phyloP scores from a whole-genome alignment of 2,797 vertebrate species.

The Pipistrellus pygmaeus region DNA sequence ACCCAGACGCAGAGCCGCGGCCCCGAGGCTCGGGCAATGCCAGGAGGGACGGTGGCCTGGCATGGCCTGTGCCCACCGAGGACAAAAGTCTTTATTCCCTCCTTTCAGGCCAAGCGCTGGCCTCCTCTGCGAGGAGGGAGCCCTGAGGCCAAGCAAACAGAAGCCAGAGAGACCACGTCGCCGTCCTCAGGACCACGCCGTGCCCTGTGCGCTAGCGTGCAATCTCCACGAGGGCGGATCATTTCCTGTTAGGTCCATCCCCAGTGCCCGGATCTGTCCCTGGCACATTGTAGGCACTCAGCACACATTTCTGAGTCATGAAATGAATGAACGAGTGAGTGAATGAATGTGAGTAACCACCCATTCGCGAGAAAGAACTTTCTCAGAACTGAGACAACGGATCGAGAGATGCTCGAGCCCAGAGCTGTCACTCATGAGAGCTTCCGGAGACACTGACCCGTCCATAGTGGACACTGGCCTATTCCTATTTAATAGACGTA shows the following conservation, averaged over 20 bases:
- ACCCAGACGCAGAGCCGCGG: neutral
- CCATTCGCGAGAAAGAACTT: neutral
- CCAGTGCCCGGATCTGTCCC: neutral
- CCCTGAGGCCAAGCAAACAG: neutral
- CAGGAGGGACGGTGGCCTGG: neutral
- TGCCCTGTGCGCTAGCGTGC: neutral
- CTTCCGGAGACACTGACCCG: neutral
- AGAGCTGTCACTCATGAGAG: neutral
- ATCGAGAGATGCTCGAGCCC: neutral
- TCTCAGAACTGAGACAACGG: neutral
- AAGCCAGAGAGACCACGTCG: neutral
- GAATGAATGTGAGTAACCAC: neutral
- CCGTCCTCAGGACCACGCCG: neutral
- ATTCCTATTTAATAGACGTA: neutral
- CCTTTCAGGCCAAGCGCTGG: neutral
- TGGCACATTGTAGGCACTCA: neutral
- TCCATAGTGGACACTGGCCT: neutral
- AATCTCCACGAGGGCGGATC: neutral
- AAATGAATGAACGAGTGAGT: neutral
- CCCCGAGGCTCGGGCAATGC: neutral
- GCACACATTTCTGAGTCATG: neutral
- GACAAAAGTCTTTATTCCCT: neutral
- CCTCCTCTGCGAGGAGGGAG: neutral
- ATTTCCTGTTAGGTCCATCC: neutral
- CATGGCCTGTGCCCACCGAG: neutral